Evolutionary conservation across 2,113 vertebrate genomes (phyloP).

Genomic region (Chionodraco myersi): DNA sequence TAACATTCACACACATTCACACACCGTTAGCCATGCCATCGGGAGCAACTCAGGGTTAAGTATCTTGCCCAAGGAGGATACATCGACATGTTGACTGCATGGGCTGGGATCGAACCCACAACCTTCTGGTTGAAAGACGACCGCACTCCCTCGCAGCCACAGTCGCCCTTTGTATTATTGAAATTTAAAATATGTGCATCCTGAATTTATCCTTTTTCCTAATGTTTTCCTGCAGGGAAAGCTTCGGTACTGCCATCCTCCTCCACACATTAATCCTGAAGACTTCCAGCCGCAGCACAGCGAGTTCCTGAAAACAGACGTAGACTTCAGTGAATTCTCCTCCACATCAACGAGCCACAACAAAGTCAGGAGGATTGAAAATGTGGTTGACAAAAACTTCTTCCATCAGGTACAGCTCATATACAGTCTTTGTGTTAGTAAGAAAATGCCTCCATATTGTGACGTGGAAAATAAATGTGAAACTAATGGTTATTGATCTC

Average conservation of each 20-base stretch:
- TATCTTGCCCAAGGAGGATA: too few relatives aligned
- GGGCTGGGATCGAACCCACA: too few relatives aligned
- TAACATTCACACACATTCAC: too few relatives aligned
- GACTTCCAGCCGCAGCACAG: constrained; percentile 90
- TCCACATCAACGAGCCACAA: constrained; percentile 49
- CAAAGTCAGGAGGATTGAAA: constrained; percentile 91
- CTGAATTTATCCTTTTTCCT: neutral
- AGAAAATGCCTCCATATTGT: neutral
- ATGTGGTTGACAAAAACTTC: constrained; percentile 92
- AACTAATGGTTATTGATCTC: neutral
- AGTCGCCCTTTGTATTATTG: neutral
- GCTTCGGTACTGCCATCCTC: constrained; percentile 93
- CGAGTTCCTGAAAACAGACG: constrained; percentile 48
- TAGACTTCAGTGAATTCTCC: constrained; percentile 1
- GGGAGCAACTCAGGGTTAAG: too few relatives aligned
- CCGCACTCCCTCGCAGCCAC: too few relatives aligned
- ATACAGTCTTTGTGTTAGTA: neutral
- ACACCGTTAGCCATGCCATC: too few relatives aligned
- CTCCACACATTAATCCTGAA: constrained; percentile 84
- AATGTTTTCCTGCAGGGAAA: constrained; percentile 86
- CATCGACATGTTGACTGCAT: too few relatives aligned
- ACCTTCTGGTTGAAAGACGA: too few relatives aligned
- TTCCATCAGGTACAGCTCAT: constrained; percentile 90
- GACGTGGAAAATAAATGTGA: neutral
- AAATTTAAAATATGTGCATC: neutral